Percentiles rank a stretch among this genome's conserved stretches.
Evolutionary conservation across 2,888 invertebrate genomes (phyloP).

Genomic region (Drosophila buzzatii): DNA sequence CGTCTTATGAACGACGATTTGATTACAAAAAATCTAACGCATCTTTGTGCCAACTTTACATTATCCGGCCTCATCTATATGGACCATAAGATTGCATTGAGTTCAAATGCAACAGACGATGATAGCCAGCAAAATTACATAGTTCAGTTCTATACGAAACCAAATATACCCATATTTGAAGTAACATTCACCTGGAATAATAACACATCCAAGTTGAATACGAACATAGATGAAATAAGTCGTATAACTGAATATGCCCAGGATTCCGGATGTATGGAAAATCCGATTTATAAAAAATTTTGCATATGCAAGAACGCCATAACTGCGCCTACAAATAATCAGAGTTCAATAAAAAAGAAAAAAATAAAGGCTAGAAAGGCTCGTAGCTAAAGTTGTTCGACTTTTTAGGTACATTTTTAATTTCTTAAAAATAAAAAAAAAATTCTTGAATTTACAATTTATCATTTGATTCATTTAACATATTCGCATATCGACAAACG

Average conservation of each 20-base stretch:
- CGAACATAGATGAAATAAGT: not conserved
- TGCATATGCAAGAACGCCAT: not conserved
- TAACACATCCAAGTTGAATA: not conserved
- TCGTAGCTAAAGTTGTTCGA: not conserved
- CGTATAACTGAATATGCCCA: not conserved
- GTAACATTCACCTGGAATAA: not conserved
- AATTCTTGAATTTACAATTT: not conserved
- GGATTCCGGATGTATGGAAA: fast-evolving
- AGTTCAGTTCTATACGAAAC: not conserved
- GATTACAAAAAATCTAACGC: not conserved
- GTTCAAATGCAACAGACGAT: not conserved
- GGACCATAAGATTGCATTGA: not conserved
- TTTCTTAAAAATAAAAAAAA: not conserved
- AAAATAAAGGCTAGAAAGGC: too few species aligned
- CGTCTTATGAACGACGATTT: not conserved
- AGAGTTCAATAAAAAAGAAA: too few species aligned
- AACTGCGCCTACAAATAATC: not conserved
- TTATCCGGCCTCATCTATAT: not conserved
- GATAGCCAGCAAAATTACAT: not conserved
- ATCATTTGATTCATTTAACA: not conserved
- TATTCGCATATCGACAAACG: not conserved
- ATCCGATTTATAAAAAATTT: slow-evolving; percentile 1
- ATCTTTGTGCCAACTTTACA: not conserved
- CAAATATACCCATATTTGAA: not conserved
- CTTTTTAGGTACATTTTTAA: too few species aligned